Conservation (phyloP, 2,888 invertebrate genomes). For the Caenorhabditis sp. region DNA sequence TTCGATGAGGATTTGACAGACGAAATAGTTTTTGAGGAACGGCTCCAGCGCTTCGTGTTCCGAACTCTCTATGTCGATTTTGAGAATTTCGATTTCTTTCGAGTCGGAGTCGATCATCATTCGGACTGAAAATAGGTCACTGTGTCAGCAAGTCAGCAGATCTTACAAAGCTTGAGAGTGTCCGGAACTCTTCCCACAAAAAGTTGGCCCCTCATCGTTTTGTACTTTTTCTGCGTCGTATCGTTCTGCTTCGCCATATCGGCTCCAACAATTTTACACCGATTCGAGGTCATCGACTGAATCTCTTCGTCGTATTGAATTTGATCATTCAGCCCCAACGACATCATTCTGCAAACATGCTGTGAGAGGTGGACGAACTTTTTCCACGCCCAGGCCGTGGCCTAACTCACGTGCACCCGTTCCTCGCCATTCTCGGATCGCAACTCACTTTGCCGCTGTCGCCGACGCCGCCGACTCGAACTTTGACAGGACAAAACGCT, state of each 20-base stretch:
- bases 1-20: conserved; percentile 51
- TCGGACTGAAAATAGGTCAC: conserved; percentile 9
- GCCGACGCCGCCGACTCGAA: conserved; percentile 40
- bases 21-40: conserved; percentile 39
- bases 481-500: conserved; percentile 35
- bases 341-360: conserved; percentile 41
- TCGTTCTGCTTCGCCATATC: conserved; percentile 43
- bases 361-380: conserved; percentile 1
- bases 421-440: conserved; percentile 17
- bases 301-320: conserved; percentile 47
- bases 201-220: conserved; percentile 25
- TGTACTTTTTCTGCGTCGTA: conserved; percentile 24
- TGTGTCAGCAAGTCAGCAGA: background rate
- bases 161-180: conserved; percentile 36
- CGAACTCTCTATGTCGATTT: conserved; percentile 54
- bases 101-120: conserved; percentile 44
- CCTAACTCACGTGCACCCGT: conserved; percentile 35
- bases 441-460: conserved; percentile 54
- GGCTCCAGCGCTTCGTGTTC: conserved; percentile 44
- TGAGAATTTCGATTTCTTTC: conserved; percentile 43
- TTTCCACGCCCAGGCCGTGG: conserved; percentile 1
- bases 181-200: conserved; percentile 37
- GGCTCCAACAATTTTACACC: conserved; percentile 44
- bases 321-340: conserved; percentile 45
- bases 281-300: conserved; percentile 31